Evolutionary conservation across 2,797 vertebrate species (phyloP), one percentile per base, ranked within the genome.

Genomic region (Hephaestus fuliginosus): DNA sequence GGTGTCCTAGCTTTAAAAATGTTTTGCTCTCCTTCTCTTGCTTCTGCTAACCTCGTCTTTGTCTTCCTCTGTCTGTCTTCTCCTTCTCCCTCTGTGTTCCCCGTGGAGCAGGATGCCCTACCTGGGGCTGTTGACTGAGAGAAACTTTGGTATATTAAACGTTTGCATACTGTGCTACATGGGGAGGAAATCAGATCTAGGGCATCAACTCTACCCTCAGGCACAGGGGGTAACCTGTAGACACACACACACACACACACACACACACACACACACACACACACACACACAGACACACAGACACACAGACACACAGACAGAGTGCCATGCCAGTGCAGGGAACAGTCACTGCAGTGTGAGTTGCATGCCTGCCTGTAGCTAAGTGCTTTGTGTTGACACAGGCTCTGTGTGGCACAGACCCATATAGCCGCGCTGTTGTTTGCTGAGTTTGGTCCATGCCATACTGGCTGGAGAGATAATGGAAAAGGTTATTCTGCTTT

Each of bases 101-200:
- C 75, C 48, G 44, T 68, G 66, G 73, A 69, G 39, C 76, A 72
- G 62, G 44, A 85, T 77, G 74, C 76, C 76, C 58, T 57, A 83
- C 93, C 91, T 55, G 68, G 66, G 90, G 89, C 88, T 85, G 75
- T 90, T 88, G 76, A 89, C 85, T 85, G 58, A 46, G 70, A 67
- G 68, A 86, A 86, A 87, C 73, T 65, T 88, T 85, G 87, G 89
- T 85, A 88, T 94, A 81, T 88, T 81, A 90, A 91, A 89, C n/a
- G 51, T 85, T 89, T 88, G 83, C 87, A 84, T 88, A 86, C 85
- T 89, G 81, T 10, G 10, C 70, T 86, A 77, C 82, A 84, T 61
- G 51, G 67, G n/a, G 77, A 91, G 83, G 84, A 88, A 93, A 90
- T 86, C 64, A 44, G 83, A 91, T 91, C 89, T 92, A 71, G 82